Base-by-base conservation (phyloP, 2,888 invertebrate genomes). In the Eupithecia subumbrata region DNA sequence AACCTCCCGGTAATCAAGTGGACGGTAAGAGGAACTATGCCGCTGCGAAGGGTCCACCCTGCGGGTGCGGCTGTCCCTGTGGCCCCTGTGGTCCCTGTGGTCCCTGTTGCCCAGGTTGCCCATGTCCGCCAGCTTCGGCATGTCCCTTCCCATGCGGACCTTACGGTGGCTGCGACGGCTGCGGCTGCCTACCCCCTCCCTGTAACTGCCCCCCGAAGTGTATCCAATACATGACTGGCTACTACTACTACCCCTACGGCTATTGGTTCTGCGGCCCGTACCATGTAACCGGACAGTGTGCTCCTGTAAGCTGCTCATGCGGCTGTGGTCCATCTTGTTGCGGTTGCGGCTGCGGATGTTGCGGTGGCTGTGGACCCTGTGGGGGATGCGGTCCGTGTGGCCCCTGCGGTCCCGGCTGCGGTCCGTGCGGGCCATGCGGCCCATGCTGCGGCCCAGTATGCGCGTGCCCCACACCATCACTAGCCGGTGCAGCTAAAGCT, bases 221-320 rank as follows among this genome's bases (percentile, higher is more conserved):
- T 79, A 70, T 92, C 8, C 91, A 92, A 67, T 90, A 89, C 79
- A 91, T 92, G 91, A 90, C 90, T 9, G 92, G 93, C 2, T 93
- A 93, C 80, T 93, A 92, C 76, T 93, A 93, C 79, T 93, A 93
- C 69, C 92, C 92, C 0, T 93, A 93, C 72, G 93, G 92, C 3
- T 88, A 85, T 66, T 93, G 93, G 93, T 92, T 91, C 80, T 92
- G 92, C 69, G 92, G 93, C 0, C 92, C 93, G 0, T 92, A 92
- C 79, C 92, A 92, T 74, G 90, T 91, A 0, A 56, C 83, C 0
- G 91, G 90, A 4, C 85, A 85, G 3, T 91, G 91, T 75, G 70
- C 78, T 0, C 75, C 75, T 40, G 66, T 37, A 0, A 67, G 66
- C 66, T 67, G 66, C 16, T 37, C 66, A 0, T 66, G 74, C 37